phyloP scores from a whole-genome alignment of 2,888 invertebrate genomes.

The Hesperia comma region DNA sequence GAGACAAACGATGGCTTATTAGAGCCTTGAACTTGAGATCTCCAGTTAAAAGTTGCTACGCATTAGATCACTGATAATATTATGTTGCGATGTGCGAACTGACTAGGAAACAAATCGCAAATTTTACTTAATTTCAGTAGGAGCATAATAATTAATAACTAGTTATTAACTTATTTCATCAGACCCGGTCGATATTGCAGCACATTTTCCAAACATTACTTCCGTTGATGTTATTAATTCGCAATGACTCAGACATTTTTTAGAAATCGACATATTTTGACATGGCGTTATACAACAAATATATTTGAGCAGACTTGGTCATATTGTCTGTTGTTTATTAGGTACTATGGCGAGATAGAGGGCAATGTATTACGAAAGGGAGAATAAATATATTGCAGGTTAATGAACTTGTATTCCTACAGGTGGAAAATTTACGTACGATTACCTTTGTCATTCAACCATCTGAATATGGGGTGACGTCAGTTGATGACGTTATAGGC shows the following conservation, averaged over 20 bases:
- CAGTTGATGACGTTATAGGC: neutral
- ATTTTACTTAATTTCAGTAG: too few relatives aligned
- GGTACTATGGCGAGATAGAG: neutral
- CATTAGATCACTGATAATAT: too few relatives aligned
- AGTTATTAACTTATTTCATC: neutral
- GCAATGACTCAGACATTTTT: slow-evolving; percentile 12
- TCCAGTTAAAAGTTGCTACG: too few relatives aligned
- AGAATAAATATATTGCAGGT: neutral
- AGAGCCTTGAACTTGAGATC: too few relatives aligned
- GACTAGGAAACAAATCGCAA: too few relatives aligned
- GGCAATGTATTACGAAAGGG: neutral
- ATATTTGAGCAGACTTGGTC: neutral
- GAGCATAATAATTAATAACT: slow-evolving; percentile 2
- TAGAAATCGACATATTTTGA: slow-evolving; percentile 15
- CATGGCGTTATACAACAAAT: slow-evolving; percentile 5
- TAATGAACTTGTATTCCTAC: neutral
- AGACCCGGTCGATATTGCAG: slow-evolving; percentile 5
- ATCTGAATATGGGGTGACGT: neutral
- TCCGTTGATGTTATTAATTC: neutral
- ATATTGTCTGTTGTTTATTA: neutral
- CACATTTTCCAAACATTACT: slow-evolving; percentile 18
- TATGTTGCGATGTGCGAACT: too few relatives aligned
- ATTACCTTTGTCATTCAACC: neutral
- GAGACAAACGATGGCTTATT: too few relatives aligned
- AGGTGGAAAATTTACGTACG: neutral